Conservation (phyloP, 2,888 invertebrate genomes). For the Cybosia mesomella region DNA sequence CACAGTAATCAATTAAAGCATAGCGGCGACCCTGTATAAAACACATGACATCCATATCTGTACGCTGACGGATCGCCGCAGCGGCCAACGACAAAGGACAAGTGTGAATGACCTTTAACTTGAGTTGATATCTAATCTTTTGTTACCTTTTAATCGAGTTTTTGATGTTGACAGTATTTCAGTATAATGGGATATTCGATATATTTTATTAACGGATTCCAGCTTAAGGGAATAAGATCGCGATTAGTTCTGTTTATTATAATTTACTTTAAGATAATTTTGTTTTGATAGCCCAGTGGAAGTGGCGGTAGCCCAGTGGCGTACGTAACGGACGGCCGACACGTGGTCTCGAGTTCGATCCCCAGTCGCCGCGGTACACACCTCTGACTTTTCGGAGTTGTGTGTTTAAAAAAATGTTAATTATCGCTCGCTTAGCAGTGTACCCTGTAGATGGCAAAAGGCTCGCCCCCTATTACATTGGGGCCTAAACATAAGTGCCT, state of each 20-base stretch:
- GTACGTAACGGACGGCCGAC: no score
- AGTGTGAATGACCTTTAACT: conserved; percentile 52
- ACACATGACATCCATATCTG: conserved; percentile 65
- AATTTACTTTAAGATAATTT: neutral
- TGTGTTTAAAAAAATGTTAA: no score
- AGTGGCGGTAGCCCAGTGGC: no score
- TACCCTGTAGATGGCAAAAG: no score
- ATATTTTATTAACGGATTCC: conserved; percentile 11
- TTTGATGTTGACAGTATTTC: conserved; percentile 26
- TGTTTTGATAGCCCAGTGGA: neutral
- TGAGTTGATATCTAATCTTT: conserved; percentile 45
- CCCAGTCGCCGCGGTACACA: no score
- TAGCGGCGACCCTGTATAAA: conserved; percentile 56
- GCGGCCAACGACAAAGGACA: conserved; percentile 48
- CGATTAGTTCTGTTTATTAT: neutral
- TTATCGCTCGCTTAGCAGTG: no score
- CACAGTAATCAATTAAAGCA: conserved; percentile 65
- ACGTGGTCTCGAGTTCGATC: no score
- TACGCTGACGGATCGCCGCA: conserved; percentile 67
- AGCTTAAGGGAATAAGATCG: neutral
- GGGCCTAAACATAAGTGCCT: no score
- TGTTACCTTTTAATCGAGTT: conserved; percentile 47
- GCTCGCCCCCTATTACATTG: no score
- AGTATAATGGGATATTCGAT: conserved; percentile 23
- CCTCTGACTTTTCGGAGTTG: no score